phyloP scores from a whole-genome alignment of 2,797 vertebrate species.

The Cryptoprocta ferox region DNA sequence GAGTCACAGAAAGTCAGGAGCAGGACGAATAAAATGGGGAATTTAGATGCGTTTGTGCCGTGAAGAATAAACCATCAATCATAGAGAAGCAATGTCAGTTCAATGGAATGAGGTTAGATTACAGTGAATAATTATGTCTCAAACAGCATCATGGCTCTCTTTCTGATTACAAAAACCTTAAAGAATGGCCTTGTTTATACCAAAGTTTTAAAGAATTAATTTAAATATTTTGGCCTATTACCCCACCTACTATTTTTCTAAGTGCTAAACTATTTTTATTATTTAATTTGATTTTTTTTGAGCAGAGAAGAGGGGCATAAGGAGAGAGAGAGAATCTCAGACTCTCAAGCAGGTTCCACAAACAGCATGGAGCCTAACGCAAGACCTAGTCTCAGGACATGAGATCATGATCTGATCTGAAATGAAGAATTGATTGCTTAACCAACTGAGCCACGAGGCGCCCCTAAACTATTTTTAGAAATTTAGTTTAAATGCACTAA shows the following conservation, averaged over 20 bases:
- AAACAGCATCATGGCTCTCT: not conserved
- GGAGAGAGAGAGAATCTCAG: no score
- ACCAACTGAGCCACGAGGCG: no score
- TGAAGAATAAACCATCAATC: not conserved
- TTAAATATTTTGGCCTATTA: not conserved
- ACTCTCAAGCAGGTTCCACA: no score
- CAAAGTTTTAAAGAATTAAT: not conserved
- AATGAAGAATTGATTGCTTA: no score
- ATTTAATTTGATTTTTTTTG: no score
- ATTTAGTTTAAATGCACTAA: not conserved
- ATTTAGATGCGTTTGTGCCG: not conserved
- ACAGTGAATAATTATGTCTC: no score
- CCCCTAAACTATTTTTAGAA: no score
- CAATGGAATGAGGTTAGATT: not conserved
- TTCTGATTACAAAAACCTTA: not conserved
- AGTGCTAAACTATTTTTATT: not conserved
- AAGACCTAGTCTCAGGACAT: no score
- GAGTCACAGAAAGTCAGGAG: no score
- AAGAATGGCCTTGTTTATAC: not conserved
- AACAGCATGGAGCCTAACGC: no score
- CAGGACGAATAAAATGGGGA: not conserved
- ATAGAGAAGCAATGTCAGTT: not conserved
- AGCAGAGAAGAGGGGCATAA: no score
- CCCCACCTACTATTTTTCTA: not conserved
- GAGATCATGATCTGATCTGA: no score